These are phyloP conservation scores for Sipha flava DNA, from an alignment of 1,140 invertebrate genomes.

Conservation along the genomic window DNA sequence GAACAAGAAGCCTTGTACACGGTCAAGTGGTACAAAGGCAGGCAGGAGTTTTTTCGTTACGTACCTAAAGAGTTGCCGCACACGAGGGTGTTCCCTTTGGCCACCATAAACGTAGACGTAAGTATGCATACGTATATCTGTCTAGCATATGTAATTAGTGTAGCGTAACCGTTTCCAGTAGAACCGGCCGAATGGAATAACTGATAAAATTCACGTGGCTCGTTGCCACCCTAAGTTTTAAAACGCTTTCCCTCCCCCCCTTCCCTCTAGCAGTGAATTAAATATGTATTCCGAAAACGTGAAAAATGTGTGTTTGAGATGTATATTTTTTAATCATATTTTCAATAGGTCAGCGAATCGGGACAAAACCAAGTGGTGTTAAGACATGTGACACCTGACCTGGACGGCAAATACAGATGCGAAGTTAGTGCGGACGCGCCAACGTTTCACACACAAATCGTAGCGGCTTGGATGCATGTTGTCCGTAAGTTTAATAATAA, in stretches of 20 bases:
- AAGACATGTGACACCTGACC: constrained; percentile 55
- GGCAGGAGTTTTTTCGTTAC: constrained; percentile 66
- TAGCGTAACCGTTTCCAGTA: background rate
- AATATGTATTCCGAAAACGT: background rate
- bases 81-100: constrained; percentile 55
- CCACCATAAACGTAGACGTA: constrained; percentile 60
- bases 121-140: constrained; percentile 44
- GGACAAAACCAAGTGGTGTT: constrained; percentile 56
- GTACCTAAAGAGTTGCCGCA: constrained; percentile 63
- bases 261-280: background rate
- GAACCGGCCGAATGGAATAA: background rate
- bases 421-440: constrained; percentile 77
- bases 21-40: constrained; percentile 74
- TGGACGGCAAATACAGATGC: constrained; percentile 64
- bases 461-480: constrained; percentile 58
- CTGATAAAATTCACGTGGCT: background rate
- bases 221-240: background rate
- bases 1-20: constrained; percentile 59
- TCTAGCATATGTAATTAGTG: background rate
- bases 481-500: constrained; percentile 51
- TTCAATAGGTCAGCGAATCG: constrained; percentile 51
- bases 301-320: background rate
- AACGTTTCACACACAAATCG: constrained; percentile 65
- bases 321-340: background rate
- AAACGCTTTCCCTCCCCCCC: constrained; percentile 36